A percentile compares a stretch with the other conserved stretches of the same genome.
Conservation (phyloP, 2,888 invertebrate species). For the Ernsta delagoae region DNA sequence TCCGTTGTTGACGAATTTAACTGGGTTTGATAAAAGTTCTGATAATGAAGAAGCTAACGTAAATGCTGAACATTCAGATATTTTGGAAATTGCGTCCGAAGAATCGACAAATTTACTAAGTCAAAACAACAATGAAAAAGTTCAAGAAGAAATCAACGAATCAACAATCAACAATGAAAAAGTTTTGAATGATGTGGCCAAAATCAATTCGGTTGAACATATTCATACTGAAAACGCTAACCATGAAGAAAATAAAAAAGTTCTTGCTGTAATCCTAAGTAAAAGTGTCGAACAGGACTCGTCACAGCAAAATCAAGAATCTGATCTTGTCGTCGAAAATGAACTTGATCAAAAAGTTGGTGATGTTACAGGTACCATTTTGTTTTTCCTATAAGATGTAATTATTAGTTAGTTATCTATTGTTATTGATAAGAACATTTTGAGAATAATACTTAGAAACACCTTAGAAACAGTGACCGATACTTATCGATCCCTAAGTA, state of each 20-base stretch:
- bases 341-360: neutral
- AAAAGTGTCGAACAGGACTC: neutral
- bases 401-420: too few species aligned
- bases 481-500: too few species aligned
- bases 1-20: neutral
- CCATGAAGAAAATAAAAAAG: conserved; percentile 16
- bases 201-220: neutral
- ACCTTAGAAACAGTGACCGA: too few species aligned
- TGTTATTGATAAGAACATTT: too few species aligned
- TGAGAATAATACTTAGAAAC: too few species aligned
- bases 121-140: neutral
- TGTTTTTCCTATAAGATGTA: neutral
- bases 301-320: conserved; percentile 5
- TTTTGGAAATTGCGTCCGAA: too few species aligned
- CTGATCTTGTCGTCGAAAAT: neutral
- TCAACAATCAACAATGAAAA: neutral
- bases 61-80: neutral
- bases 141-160: neutral
- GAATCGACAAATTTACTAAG: too few species aligned
- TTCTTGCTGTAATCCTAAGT: conserved; percentile 8
- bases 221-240: neutral
- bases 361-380: conserved; percentile 7
- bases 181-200: neutral
- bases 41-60: neutral
- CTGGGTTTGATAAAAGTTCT: neutral